Base-by-base conservation (phyloP, 2,797 vertebrate genomes). In the Enteromius treurensis region DNA sequence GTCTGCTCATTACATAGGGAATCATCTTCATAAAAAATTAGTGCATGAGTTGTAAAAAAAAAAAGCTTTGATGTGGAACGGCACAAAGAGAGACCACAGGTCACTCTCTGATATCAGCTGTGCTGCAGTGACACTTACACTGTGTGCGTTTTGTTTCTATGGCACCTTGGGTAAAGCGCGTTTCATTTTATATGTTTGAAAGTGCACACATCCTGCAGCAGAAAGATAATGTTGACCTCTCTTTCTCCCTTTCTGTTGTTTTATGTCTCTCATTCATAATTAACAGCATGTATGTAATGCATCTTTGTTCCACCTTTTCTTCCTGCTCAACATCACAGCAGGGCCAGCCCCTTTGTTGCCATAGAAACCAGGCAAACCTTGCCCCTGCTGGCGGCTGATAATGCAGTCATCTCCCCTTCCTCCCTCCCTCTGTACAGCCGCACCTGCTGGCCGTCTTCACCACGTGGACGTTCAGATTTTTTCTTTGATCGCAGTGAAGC, bases 341-440 rank as follows among this genome's bases (percentile, higher is more conserved):
- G 60, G 77, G 86, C 49, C 76, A 88, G 71, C 86, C 77, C 62
- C 85, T 86, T 62, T 86, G 93, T 94, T 93, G 91, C 91, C 85
- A 91, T 92, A 88, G 91, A 88, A 79, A 86, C 91, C 49, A 32
- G 80, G 83, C 88, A 4, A 68, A 91, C 88, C 82, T 8, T 88
- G 81, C 86, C 87, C 85, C 90, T 93, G 91, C 88, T 85, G 89
- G 88, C 86, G 86, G 91, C 90, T 91, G 93, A 95, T 94, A 92
- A 92, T 86, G 15, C 87, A 65, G 78, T 83, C 82, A 19, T 23
- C 40, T 51, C 73, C 47, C 47, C 17, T 32, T 5, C 47, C 37
- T 69, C 13, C 23, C 45, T 64, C 40, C 29, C 51, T 40, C 21
- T 32, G 62, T 67, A 47, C 53, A 58, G 81, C 65, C 9, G 67